phyloP scores from a whole-genome alignment of 1,140 invertebrate species.

The Cyclina sinensis region DNA sequence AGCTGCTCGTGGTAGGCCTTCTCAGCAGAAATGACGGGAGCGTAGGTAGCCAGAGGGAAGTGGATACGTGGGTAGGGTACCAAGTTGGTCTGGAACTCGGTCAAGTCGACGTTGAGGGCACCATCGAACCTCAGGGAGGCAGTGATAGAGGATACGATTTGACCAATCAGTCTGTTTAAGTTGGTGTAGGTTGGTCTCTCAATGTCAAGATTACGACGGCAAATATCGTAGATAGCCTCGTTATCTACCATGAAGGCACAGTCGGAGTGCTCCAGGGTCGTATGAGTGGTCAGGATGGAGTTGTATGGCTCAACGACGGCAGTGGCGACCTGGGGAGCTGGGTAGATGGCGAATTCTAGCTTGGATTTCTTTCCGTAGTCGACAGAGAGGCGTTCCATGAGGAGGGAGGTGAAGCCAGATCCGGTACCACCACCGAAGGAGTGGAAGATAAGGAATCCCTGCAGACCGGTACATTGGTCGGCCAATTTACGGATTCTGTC shows the following conservation, averaged over 20 bases:
- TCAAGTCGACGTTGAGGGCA: constrained; percentile 91
- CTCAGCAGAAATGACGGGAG: constrained; percentile 84
- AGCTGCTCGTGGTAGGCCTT: constrained; percentile 87
- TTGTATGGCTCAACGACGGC: constrained; percentile 87
- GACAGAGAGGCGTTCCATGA: constrained; percentile 95
- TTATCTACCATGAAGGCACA: constrained; percentile 92
- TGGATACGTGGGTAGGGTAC: constrained; percentile 86
- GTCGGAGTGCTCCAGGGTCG: constrained; percentile 92
- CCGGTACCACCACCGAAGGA: constrained; percentile 92
- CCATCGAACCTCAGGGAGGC: constrained; percentile 91
- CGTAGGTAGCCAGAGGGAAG: constrained; percentile 84
- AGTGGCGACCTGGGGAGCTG: constrained; percentile 92
- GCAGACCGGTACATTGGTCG: constrained; percentile 81
- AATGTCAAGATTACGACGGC: constrained; percentile 90
- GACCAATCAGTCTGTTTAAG: constrained; percentile 89
- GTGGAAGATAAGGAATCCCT: constrained; percentile 87
- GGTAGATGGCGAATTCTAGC: constrained; percentile 96
- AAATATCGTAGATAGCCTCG: constrained; percentile 85
- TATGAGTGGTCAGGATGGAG: constrained; percentile 86
- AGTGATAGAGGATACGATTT: constrained; percentile 90
- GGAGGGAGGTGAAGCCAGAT: constrained; percentile 94
- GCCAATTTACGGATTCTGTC: constrained; percentile 83
- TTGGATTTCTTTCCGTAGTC: constrained; percentile 97
- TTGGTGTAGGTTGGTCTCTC: constrained; percentile 92
- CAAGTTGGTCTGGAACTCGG: constrained; percentile 91